These are phyloP conservation scores for Chrysotoxum bicinctum DNA, from an alignment of 2,888 invertebrate genomes.

Conservation along the genomic window DNA sequence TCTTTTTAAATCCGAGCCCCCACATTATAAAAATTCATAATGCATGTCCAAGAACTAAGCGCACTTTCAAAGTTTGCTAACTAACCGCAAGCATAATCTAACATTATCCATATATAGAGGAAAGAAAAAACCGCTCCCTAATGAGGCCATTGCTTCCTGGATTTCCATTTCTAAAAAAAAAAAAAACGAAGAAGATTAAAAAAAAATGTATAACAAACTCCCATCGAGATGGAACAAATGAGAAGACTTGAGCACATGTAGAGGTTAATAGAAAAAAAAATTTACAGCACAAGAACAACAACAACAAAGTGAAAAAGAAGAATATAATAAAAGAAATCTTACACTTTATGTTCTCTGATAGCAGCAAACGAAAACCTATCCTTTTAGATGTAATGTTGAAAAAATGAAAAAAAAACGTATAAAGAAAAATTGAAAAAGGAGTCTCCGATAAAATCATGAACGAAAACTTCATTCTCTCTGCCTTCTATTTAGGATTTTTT, in stretches of 20 bases:
- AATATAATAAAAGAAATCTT: conserved; percentile 41
- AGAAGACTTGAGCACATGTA: conserved; percentile 62
- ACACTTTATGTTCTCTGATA: conserved; percentile 30
- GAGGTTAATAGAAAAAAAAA: conserved; percentile 49
- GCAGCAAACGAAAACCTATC: conserved; percentile 38
- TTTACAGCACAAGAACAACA: background rate
- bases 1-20: background rate
- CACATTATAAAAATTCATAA: conserved; percentile 20
- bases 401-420: conserved; percentile 17
- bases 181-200: background rate
- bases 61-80: conserved; percentile 26
- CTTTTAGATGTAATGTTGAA: conserved; percentile 20
- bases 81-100: conserved; percentile 11
- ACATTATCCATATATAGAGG: conserved; percentile 13
- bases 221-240: conserved; percentile 66
- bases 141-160: conserved; percentile 64
- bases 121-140: conserved; percentile 31
- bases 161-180: background rate
- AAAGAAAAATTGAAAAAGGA: conserved; percentile 54
- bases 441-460: conserved; percentile 62
- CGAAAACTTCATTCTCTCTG: conserved; percentile 42
- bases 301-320: conserved; percentile 6
- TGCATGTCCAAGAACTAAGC: conserved; percentile 26
- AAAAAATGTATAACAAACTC: conserved; percentile 48
- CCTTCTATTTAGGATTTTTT: conserved; percentile 31